A percentile compares a stretch with the other conserved stretches of the same genome.
These are phyloP conservation scores for Bolborhynchus lineola DNA, from an alignment of 2,113 vertebrate genomes.

Conservation along the genomic window DNA sequence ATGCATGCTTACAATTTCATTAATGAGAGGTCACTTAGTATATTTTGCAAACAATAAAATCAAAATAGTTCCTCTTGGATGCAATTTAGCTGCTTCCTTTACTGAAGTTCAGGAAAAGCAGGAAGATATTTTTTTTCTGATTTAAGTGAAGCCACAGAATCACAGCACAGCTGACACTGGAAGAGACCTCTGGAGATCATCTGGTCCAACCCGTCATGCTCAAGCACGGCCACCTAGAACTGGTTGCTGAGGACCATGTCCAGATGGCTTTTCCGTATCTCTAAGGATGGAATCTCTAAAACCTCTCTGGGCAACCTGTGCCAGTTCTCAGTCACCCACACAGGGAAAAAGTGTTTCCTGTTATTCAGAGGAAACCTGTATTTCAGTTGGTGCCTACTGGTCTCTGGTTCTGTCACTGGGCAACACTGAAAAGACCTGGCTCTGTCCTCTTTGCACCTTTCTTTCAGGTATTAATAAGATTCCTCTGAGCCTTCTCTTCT, in stretches of 20 bases:
- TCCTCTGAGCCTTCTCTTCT: neutral
- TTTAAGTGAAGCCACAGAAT: neutral
- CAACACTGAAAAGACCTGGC: neutral
- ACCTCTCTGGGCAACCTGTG: neutral
- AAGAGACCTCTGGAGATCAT: neutral
- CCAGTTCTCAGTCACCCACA: neutral
- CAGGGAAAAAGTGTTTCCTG: neutral
- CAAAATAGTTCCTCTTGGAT: neutral
- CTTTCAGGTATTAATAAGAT: neutral
- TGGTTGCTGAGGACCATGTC: neutral
- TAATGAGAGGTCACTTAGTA: neutral
- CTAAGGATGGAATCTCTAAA: neutral
- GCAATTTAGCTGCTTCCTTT: neutral
- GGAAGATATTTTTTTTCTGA: neutral
- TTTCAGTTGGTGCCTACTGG: neutral
- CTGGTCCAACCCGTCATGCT: neutral
- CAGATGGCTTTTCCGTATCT: neutral
- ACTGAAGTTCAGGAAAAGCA: neutral
- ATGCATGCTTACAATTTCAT: neutral
- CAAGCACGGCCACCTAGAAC: neutral
- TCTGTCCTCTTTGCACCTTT: neutral
- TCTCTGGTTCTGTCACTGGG: neutral
- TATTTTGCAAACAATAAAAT: neutral
- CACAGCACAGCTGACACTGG: neutral
- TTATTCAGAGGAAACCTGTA: neutral